Base-by-base conservation (phyloP, 2,797 vertebrate species). In the Calcarius lapponicus region DNA sequence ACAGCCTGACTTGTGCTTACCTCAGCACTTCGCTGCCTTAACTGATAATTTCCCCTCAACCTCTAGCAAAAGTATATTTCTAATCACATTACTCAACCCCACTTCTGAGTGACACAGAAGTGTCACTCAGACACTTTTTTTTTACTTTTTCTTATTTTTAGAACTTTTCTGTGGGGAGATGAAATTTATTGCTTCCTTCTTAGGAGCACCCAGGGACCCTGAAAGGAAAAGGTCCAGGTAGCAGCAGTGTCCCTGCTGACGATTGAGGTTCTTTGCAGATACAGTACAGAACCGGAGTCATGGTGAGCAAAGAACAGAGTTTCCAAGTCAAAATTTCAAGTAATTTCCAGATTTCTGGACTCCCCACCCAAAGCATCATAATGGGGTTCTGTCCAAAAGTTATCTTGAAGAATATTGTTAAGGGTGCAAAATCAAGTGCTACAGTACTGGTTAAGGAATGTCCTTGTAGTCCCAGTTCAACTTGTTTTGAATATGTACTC, bases 101-200 rank as follows among this genome's bases (percentile, higher is more conserved):
- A 11, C 75, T 74, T 88, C 29, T 74, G 32, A 57, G 34, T n/a
- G 26, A 76, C 65, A 42, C 36, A 29, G 60, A n/a, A n/a, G n/a
- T n/a, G n/a, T n/a, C n/a, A n/a, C n/a, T n/a, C n/a, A n/a, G n/a
- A n/a, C n/a, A n/a, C n/a, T n/a, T n/a, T n/a, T n/a, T 51, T 90
- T 94, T 91, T 92, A 74, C 54, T 92, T 90, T 56, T n/a, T 67
- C 50, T 83, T 92, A 15, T 54, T 67, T 94, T 88, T 88, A 69
- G 47, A 87, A 82, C 21, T 34, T 70, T 80, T 86, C 43, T 81
- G 13, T 60, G 69, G 64, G 72, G 67, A 79, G 58, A 60, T 65
- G 83, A 70, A 70, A 86, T 75, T 8, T 86, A 53, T 80, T 92
- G 24, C 71, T 92, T 95, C 40, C 74, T 70, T 73, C 50, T 70